A percentile compares a stretch with the other conserved stretches of the same genome.
Evolutionary conservation across 2,888 invertebrate genomes (phyloP).

Genomic region (Tipula unca): DNA sequence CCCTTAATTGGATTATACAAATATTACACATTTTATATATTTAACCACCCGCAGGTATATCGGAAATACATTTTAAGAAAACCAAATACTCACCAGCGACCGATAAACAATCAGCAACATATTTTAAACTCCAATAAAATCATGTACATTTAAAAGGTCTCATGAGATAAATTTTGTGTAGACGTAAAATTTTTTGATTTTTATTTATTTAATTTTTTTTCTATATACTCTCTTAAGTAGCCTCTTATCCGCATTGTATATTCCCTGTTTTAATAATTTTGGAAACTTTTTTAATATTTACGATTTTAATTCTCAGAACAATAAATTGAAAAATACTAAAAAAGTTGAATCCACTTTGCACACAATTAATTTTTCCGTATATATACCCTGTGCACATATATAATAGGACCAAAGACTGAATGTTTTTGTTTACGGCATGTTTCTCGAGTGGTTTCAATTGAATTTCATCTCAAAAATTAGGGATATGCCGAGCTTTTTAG

Average conservation of each 20-base stretch:
- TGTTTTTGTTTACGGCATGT: background rate
- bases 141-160: background rate
- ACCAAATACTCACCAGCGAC: too few relatives aligned
- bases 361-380: background rate
- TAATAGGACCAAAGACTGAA: background rate
- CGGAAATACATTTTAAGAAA: too few relatives aligned
- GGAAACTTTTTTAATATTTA: background rate
- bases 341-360: background rate
- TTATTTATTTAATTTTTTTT: too few relatives aligned
- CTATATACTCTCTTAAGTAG: background rate
- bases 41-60: too few relatives aligned
- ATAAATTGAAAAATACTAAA: background rate
- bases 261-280: background rate
- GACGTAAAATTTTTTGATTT: too few relatives aligned
- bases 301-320: background rate
- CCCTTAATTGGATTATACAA: too few relatives aligned
- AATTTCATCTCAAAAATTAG: background rate
- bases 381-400: background rate
- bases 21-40: too few relatives aligned
- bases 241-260: background rate
- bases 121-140: background rate
- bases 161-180: background rate
- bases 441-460: background rate
- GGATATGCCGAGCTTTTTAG: background rate
- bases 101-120: too few relatives aligned